Base-by-base conservation (phyloP, 2,113 vertebrate genomes). In the Phyllopteryx taeniolatus region DNA sequence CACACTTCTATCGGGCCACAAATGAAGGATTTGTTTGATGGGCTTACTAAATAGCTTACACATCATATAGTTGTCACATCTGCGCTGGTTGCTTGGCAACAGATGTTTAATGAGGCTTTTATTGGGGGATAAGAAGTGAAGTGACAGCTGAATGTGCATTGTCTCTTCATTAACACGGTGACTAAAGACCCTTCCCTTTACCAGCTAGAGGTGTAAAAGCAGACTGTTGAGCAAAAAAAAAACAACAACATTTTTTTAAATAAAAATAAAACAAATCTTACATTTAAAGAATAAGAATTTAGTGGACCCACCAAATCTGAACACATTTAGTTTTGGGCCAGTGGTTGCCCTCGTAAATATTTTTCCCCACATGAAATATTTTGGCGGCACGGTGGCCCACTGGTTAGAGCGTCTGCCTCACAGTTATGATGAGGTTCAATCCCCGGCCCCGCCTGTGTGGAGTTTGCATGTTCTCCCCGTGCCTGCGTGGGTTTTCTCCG, bases 11-110 rank as follows among this genome's bases (percentile, higher is more conserved):
- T 8, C 20, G 19, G 61, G 43, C 5, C 49, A 33, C 17, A 59
- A 22, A 22, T 33, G 35, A 42, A 17, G 39, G 12, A n/a, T 53
- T 62, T 43, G 44, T 53, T 63, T 67, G 5, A 35, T 67, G 49
- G 35, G 46, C 63, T 72, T 33, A 54, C 53, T 33, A 63, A 72
- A 64, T 68, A 68, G 59, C 22, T 31, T 33, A 72, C 75, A 56
- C 64, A 71, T 73, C 43, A 31, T 62, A 59, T 54, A 73, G 56
- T 70, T 69, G 68, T 39, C 2, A 46, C 73, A 70, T 71, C 8
- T 56, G 43, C 43, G 19, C 7, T 12, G 27, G 81, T 84, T 84
- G 82, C 86, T 73, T 67, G 66, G 85, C 68, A 85, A 83, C 83
- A 72, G 68, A 20, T 3, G 2, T 59, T 59, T 75, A 75, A 83